phyloP scores from a whole-genome alignment of 2,888 invertebrate species.

The Priocnemis perturbator region DNA sequence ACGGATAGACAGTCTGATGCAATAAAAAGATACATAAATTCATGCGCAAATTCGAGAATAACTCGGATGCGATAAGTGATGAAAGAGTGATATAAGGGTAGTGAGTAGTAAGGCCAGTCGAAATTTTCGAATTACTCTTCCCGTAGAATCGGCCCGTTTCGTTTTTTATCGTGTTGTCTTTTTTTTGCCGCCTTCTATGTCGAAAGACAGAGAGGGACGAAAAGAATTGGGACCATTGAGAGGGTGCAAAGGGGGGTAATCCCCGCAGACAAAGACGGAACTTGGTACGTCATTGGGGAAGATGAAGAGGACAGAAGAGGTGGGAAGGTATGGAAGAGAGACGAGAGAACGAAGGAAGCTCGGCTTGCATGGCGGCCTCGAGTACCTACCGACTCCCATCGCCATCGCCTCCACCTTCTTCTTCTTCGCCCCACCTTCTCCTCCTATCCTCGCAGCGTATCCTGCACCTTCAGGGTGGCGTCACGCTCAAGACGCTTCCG shows the following conservation, averaged over 20 bases:
- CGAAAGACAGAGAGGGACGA: too few species aligned
- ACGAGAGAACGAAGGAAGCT: conserved; percentile 52
- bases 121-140: too few species aligned
- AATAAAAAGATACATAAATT: too few species aligned
- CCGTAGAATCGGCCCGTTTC: too few species aligned
- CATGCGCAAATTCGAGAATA: too few species aligned
- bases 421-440: conserved; percentile 25
- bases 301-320: neutral
- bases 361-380: conserved; percentile 68
- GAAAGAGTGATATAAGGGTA: too few species aligned
- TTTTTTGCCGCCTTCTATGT: too few species aligned
- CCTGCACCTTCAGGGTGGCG: conserved; percentile 75
- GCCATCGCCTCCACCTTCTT: conserved; percentile 60
- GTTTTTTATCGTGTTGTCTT: too few species aligned
- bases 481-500: conserved; percentile 75
- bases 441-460: conserved; percentile 65
- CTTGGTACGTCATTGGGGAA: neutral
- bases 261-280: neutral
- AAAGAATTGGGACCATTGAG: neutral
- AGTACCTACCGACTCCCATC: conserved; percentile 63
- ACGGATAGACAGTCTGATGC: too few species aligned
- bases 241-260: conserved; percentile 1
- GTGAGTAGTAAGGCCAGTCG: too few species aligned
- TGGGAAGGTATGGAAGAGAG: conserved; percentile 30
- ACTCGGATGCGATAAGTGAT: too few species aligned